Conservation (phyloP, 2,113 vertebrate species). For the Deroptyus accipitrinus region DNA sequence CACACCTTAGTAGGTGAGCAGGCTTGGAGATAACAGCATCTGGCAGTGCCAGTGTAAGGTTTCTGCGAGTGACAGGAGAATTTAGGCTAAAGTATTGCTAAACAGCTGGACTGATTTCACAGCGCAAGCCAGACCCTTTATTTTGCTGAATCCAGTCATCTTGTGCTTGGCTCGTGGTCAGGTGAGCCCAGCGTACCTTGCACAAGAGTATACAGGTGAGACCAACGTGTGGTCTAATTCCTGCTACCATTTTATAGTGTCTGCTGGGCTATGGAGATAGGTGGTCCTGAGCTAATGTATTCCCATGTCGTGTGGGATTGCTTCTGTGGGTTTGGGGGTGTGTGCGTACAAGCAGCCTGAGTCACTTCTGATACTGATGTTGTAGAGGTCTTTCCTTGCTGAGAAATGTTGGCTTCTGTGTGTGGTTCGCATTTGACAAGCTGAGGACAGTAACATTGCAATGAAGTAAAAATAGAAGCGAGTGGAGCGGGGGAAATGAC, state of each 20-base stretch:
- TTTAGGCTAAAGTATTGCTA: background rate
- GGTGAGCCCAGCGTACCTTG: background rate
- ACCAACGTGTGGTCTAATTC: background rate
- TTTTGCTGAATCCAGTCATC: background rate
- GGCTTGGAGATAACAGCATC: background rate
- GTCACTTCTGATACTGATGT: background rate
- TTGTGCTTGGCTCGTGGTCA: rapidly evolving
- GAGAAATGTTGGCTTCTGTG: background rate
- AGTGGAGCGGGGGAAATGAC: background rate
- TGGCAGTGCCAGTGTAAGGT: background rate
- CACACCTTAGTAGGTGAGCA: background rate
- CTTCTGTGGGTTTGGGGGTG: background rate
- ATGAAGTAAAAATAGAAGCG: background rate
- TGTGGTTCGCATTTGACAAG: background rate
- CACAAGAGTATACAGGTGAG: background rate
- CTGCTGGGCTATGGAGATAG: background rate
- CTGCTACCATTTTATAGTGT: background rate
- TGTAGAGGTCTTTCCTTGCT: background rate
- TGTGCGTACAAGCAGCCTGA: background rate
- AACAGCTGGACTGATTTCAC: background rate
- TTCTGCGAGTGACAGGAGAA: background rate
- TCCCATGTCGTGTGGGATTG: rapidly evolving
- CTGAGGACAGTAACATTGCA: background rate
- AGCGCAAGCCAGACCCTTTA: background rate
- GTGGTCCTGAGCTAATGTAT: background rate